Base-by-base conservation (phyloP, 2,797 vertebrate genomes). In the Alfaro cultratus region DNA sequence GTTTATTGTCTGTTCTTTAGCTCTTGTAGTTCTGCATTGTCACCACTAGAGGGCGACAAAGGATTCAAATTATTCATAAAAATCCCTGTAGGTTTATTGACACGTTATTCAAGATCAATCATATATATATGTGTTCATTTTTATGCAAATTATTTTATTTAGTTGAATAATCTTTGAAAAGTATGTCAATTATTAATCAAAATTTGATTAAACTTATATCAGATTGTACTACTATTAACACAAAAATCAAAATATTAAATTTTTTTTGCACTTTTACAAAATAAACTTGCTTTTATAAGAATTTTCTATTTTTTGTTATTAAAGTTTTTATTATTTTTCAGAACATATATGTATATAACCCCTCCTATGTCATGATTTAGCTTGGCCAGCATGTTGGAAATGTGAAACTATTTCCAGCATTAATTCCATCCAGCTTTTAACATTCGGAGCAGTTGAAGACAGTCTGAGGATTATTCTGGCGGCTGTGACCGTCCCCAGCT, bases 21-120 rank as follows among this genome's bases (percentile, higher is more conserved):
- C 29, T 34, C 2, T 64, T 64, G 74, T 39, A 76, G 43, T 81
- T 18, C 16, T 47, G 3, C 16, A 26, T 43, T 1, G 5, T 31
- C 8, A 15, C 74, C 79, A 72, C 16, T 21, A 39, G 74, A 76
- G 51, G 53, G 53, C 23, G 67, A 81, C n/a, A 73, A 51, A 31
- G 10, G 21, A 29, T 10, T 18, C 4, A 15, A 7, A 5, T 60
- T 60, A 29, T 60, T 60, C 13, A 31, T 64, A 6, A 18, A 34
- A 34, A 3, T 4, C 12, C 15, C 29, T 31, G 57, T 1, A 15
- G 13, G 15, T 16, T 16, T 34, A 7, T 31, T 34, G n/a, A 7
- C 15, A 62, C 29, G 2, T 31, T 8, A 16, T 15, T 62, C 57
- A 8, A 4, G 2, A 34, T 55, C 26, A 55, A 11, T 62, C 6